These are phyloP conservation scores for Litoditis marina DNA, from an alignment of 2,888 invertebrate genomes.

Conservation along the genomic window DNA sequence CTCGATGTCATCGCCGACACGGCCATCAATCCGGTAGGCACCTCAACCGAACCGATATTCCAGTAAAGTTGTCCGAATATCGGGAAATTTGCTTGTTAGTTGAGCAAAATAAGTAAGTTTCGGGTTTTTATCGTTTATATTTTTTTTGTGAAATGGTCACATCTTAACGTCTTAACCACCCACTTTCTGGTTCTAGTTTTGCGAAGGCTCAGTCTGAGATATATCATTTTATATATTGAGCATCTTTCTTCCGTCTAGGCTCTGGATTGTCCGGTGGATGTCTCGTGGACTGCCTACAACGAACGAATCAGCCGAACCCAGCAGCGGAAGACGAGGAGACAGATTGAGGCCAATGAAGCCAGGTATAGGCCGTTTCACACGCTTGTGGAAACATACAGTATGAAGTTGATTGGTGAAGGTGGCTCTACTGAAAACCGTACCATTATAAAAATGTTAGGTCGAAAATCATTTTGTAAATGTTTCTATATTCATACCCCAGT, in stretches of 20 bases:
- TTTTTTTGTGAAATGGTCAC: background rate
- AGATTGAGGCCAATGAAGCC: conserved; percentile 18
- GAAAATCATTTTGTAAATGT: background rate
- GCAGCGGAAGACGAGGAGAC: conserved; percentile 15
- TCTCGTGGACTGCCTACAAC: background rate
- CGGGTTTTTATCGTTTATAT: background rate
- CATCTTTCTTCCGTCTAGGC: conserved; percentile 1
- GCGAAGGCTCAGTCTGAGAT: no score
- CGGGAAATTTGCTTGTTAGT: no score
- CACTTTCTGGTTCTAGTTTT: no score
- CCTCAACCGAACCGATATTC: no score
- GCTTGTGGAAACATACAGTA: no score
- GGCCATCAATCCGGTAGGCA: background rate
- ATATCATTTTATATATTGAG: no score
- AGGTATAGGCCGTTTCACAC: no score
- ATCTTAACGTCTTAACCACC: background rate
- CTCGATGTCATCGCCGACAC: background rate
- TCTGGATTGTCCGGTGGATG: background rate
- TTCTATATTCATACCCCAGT: background rate
- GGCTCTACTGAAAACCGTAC: no score
- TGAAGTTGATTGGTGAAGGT: no score
- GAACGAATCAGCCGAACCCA: background rate
- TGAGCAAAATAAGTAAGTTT: no score
- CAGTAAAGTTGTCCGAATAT: no score
- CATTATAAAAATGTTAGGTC: no score